Conservation (phyloP, 2,113 vertebrate species). For the Heliornis fulica region DNA sequence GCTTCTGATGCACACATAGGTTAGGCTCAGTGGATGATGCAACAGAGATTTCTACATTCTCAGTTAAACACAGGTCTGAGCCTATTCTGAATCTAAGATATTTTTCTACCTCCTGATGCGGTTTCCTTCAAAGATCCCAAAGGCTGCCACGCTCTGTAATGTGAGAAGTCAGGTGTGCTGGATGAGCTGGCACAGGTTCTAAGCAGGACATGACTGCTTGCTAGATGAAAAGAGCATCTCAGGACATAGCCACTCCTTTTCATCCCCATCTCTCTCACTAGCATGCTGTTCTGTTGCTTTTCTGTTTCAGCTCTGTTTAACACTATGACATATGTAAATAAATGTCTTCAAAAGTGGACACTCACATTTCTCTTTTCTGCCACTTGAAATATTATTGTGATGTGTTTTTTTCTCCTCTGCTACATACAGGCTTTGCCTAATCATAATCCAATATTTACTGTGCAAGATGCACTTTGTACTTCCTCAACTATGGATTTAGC, state of each 20-base stretch:
- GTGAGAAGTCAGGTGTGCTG: not conserved
- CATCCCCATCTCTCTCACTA: not conserved
- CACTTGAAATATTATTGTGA: not conserved
- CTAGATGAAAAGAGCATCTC: not conserved
- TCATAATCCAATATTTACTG: not conserved
- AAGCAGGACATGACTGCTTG: not conserved
- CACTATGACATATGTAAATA: not conserved
- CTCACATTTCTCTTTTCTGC: not conserved
- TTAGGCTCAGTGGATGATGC: not conserved
- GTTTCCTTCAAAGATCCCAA: not conserved
- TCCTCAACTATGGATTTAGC: not conserved
- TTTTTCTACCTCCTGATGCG: not conserved
- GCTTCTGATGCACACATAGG: not conserved
- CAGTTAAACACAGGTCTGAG: not conserved
- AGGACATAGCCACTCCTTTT: not conserved
- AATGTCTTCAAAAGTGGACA: not conserved
- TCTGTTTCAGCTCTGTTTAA: not conserved
- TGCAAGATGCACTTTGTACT: not conserved
- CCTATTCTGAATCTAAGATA: not conserved
- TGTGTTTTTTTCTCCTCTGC: not conserved
- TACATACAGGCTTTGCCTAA: not conserved
- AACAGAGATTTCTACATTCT: not conserved
- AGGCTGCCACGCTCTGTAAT: not conserved
- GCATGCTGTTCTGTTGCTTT: not conserved
- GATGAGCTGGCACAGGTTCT: not conserved